Evolutionary conservation across 2,797 vertebrate species (phyloP).

Genomic region (Silurus lanzhouensis): DNA sequence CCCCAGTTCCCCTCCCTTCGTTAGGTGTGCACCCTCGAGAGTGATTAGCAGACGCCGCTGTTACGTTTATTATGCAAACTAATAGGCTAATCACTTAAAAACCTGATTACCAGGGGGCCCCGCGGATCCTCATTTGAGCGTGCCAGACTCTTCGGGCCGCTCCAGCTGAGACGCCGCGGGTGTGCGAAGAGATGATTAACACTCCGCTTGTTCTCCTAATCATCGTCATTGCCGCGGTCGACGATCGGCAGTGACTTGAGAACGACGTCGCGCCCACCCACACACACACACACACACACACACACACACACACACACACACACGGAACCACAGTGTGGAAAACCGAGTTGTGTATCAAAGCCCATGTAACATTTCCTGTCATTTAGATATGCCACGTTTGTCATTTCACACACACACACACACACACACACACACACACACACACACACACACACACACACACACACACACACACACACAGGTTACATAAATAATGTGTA

Average conservation of each 20-base stretch:
- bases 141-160: constrained; percentile 25
- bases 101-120: constrained; percentile 78
- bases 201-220: constrained; percentile 6
- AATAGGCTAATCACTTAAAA: constrained; percentile 82
- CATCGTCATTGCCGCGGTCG: background rate
- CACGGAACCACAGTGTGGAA: background rate
- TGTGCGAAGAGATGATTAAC: constrained; percentile 43
- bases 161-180: constrained; percentile 29
- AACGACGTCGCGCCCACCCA: background rate
- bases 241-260: background rate
- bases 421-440: background rate
- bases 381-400: background rate
- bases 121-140: constrained; percentile 46
- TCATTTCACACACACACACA: background rate
- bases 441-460: background rate
- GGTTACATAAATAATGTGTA: background rate
- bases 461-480: background rate
- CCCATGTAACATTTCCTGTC: background rate
- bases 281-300: background rate
- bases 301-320: background rate
- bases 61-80: constrained; percentile 73
- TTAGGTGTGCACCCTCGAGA: constrained; percentile 59
- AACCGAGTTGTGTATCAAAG: background rate
- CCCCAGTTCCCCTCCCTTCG: constrained; percentile 48
- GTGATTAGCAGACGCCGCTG: constrained; percentile 78